Base-by-base conservation (phyloP, 2,797 vertebrate genomes). In the Aeoliscus strigatus region DNA sequence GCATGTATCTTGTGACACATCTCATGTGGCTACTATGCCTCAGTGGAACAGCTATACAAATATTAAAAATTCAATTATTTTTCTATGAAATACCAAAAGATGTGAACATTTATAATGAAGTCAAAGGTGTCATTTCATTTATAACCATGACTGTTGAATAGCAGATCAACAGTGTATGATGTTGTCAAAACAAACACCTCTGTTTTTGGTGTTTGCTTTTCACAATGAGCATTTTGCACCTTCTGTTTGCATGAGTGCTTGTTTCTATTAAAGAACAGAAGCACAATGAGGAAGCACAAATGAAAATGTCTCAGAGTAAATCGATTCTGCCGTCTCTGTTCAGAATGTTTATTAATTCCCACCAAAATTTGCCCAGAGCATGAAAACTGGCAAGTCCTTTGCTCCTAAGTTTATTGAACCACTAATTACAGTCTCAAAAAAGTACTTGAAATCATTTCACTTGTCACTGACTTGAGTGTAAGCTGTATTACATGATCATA, bases 191-290 rank as follows among this genome's bases (percentile, higher is more conserved):
- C 14, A 54, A 48, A 26, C 51, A 47, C 17, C 43, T 60, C 8
- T 55, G 14, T 48, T 26, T 62, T 54, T 46, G 44, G 13, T 63
- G 36, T 49, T 24, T 37, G 39, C 18, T 30, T 31, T 41, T 28
- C 52, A 40, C 42, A 50, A 39, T 39, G 46, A 62, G 39, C 44
- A 40, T 59, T 64, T 51, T 65, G 39, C 73, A 72, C 57, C 60
- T 62, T 70, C 48, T 63, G 29, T 64, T 67, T 79, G 65, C 69
- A 73, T 47, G 72, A 79, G 40, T 75, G 76, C 66, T 55, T 48
- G 82, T 84, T 82, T 61, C 63, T 72, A 83, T 82, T 79, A 81
- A 76, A 48, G 51, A 60, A 66, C 46, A 73, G 55, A 51, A 67
- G 71, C 66, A 72, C 48, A 69, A 71, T 38, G 40, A 64, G 54